Evolutionary conservation across 2,797 vertebrate species (phyloP).

Genomic region (Borostomias antarcticus): DNA sequence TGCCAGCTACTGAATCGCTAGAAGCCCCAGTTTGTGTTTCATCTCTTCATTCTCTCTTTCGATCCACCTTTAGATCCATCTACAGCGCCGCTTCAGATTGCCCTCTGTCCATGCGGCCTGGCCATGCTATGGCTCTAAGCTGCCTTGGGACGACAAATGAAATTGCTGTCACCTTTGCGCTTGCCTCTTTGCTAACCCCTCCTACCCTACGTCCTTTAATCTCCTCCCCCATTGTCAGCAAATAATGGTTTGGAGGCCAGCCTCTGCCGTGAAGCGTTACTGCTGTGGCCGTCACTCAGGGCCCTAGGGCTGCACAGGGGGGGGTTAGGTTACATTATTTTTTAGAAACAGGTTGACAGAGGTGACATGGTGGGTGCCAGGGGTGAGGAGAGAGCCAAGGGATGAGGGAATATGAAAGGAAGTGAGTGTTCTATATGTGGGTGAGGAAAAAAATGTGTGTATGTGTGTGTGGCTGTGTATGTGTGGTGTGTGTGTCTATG

Average conservation of each 20-base stretch:
- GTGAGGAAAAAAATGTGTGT: not conserved
- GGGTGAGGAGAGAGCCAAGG: not conserved
- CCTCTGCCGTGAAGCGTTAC: constrained; percentile 11
- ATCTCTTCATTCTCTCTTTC: constrained; percentile 43
- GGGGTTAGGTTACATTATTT: constrained; percentile 30
- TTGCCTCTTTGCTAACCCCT: constrained; percentile 55
- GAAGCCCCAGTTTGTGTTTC: constrained; percentile 41
- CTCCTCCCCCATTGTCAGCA: constrained; percentile 73
- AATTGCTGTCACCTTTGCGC: constrained; percentile 65
- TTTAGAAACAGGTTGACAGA: constrained; percentile 27
- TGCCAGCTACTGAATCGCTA: constrained; percentile 46
- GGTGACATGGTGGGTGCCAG: not conserved
- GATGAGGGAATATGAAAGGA: not conserved
- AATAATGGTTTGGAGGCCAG: constrained; percentile 68
- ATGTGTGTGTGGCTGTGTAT: constrained; percentile 19
- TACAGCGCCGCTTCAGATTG: constrained; percentile 50
- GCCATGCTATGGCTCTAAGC: constrained; percentile 53
- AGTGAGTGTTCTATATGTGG: not conserved
- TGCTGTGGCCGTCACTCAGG: not conserved
- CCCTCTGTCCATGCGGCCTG: constrained; percentile 39
- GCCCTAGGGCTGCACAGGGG: not conserved
- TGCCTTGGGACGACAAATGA: constrained; percentile 56
- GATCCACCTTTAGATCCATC: constrained; percentile 53
- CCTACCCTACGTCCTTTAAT: constrained; percentile 52
- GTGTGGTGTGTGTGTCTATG: constrained; percentile 31